Evolutionary conservation across 2,888 invertebrate species (phyloP).

Genomic region (Brachycybe producta): DNA sequence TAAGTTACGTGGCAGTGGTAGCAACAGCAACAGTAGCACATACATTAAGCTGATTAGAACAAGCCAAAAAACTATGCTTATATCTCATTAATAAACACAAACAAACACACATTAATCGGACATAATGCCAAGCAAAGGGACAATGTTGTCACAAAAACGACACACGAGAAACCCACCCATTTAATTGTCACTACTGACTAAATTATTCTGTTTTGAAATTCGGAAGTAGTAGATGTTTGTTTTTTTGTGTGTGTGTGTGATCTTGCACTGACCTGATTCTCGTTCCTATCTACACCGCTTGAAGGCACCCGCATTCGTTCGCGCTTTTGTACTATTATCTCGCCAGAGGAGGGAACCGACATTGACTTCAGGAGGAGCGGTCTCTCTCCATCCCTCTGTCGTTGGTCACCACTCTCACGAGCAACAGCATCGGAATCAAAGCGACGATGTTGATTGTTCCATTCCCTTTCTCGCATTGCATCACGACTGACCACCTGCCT

Average conservation of each 20-base stretch:
- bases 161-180: too few species aligned
- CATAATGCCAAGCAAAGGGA: not conserved
- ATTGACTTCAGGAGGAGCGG: slow-evolving; percentile 14
- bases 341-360: slow-evolving; percentile 13
- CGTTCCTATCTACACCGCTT: slow-evolving; percentile 13
- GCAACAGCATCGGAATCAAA: slow-evolving; percentile 6
- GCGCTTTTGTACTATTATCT: not conserved
- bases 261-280: slow-evolving; percentile 16
- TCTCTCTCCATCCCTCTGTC: slow-evolving; percentile 12
- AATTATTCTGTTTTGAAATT: not conserved
- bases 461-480: not conserved
- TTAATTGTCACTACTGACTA: too few species aligned
- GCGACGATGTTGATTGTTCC: slow-evolving; percentile 1
- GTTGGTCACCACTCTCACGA: slow-evolving; percentile 5
- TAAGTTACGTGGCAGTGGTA: not conserved
- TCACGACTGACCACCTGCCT: slow-evolving; percentile 4
- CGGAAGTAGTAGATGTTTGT: not conserved
- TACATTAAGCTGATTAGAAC: not conserved
- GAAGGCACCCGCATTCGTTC: slow-evolving; percentile 4
- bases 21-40: slow-evolving; percentile 2
- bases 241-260: not conserved
- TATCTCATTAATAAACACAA: not conserved
- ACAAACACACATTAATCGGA: not conserved
- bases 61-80: not conserved
- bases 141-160: slow-evolving; percentile 1